Percentiles rank a stretch among this genome's conserved stretches.
Evolutionary conservation across 1,140 invertebrate genomes (phyloP).

Genomic region (Leptinotarsa texana): DNA sequence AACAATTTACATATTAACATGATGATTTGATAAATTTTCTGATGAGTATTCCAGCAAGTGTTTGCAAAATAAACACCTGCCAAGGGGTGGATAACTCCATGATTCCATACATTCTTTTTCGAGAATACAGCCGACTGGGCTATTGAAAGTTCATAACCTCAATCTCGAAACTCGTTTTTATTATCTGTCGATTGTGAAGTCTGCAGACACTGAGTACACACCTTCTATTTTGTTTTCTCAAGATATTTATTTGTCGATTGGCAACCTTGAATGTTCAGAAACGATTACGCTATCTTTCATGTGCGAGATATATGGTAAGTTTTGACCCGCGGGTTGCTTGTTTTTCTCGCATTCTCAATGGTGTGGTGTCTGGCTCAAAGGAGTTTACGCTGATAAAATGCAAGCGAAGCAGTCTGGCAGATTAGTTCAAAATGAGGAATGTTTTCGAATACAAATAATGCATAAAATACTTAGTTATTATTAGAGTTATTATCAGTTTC

Average conservation of each 20-base stretch:
- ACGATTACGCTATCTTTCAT: conserved; percentile 1
- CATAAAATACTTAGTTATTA: too few species aligned
- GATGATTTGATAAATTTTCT: too few species aligned
- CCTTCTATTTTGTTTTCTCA: conserved; percentile 5
- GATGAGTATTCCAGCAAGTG: too few species aligned
- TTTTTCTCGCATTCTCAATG: neutral
- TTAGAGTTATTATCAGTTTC: too few species aligned
- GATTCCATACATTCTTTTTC: neutral
- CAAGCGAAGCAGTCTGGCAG: too few species aligned
- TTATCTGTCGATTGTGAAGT: conserved; percentile 6
- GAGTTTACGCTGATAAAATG: too few species aligned
- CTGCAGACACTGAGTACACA: neutral
- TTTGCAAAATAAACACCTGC: too few species aligned
- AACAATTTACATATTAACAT: too few species aligned
- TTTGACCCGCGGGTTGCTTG: neutral
- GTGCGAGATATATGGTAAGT: conserved; percentile 3
- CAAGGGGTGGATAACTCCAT: too few species aligned
- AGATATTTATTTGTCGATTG: conserved; percentile 4
- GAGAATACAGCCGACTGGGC: neutral
- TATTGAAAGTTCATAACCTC: conserved; percentile 3
- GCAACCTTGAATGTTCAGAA: neutral
- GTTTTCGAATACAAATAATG: too few species aligned
- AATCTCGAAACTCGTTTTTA: conserved; percentile 8
- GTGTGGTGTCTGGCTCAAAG: too few species aligned
- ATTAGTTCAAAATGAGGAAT: too few species aligned